Percentiles rank a stretch among this genome's conserved stretches.
phyloP scores from a whole-genome alignment of 1,140 invertebrate species.

The Heliconius congener region DNA sequence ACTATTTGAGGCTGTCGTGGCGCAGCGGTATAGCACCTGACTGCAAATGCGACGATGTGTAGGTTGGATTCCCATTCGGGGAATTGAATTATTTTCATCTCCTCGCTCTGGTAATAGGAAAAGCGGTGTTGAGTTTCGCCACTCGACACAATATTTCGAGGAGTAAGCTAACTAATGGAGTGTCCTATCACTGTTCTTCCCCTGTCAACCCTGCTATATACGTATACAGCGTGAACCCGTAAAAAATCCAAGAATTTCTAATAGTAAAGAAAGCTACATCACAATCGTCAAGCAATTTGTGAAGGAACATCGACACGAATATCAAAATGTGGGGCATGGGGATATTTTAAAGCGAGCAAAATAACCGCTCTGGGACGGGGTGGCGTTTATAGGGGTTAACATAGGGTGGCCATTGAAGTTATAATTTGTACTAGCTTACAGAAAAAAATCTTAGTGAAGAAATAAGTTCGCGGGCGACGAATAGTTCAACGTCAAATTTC shows the following conservation, averaged over 20 bases:
- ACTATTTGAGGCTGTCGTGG: no score
- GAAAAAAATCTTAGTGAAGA: background rate
- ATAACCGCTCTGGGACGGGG: constrained; percentile 57
- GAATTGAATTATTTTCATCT: no score
- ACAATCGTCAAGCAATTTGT: constrained; percentile 32
- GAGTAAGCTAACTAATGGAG: no score
- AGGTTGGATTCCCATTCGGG: no score
- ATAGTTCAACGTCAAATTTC: no score
- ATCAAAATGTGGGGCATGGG: constrained; percentile 55
- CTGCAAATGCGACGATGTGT: no score
- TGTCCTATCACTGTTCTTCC: no score
- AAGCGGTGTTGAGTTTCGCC: no score
- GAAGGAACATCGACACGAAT: constrained; percentile 42
- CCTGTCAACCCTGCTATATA: background rate
- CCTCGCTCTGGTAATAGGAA: no score
- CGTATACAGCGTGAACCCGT: background rate
- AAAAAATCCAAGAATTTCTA: background rate
- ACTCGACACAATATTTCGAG: no score
- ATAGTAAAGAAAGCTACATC: constrained; percentile 14
- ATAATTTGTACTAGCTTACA: constrained; percentile 18
- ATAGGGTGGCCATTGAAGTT: constrained; percentile 33
- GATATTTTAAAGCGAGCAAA: constrained; percentile 64
- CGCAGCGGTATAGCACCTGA: no score
- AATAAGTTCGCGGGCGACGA: no score
- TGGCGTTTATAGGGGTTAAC: constrained; percentile 48